Evolutionary conservation across 1,140 invertebrate genomes (phyloP), one percentile per base, ranked within the genome.

Genomic region (Ericerus pela): DNA sequence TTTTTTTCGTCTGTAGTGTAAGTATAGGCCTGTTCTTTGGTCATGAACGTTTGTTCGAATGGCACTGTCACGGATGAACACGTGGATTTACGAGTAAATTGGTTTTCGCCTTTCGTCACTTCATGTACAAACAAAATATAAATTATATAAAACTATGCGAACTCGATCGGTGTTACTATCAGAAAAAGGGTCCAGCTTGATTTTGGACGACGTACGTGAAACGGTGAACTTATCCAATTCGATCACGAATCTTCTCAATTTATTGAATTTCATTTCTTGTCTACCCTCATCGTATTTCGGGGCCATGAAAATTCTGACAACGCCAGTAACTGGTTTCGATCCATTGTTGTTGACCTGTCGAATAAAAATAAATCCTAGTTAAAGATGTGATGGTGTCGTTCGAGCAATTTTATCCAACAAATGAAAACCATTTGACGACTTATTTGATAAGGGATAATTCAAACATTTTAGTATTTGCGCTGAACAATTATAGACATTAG

Each of bases 21-120:
- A 6, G 60, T 62, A 12, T 69, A 72, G 53, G 67, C 61, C 53
- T 69, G 65, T 29, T 16, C 30, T 43, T 81, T 63, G 52, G 79
- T 71, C 14, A 76, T 68, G 70, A 80, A 81, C 8, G 75, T 79
- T 38, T 73, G 68, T 52, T 79, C 77, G 58, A 75, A 77, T 2
- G 78, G 75, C 60, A 80, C 76, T 1, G 79, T 80, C 14, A 82
- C 72, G 18, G 73, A 73, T 1, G 78, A 79, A 1, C 77, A 68
- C 0, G 61, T 66, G 0, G 78, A 80, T 2, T 65, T 62, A 36
- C 79, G 72, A 3, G 65, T 67, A 18, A 81, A 71, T 1, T 71
- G 1, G 64, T 69, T 58, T 78, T 80, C 64, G 4, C 78, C 26
- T 65, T 64, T 3, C 78, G 77, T 10, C 73, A 72, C 37, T 68